Base-by-base conservation (phyloP, 1,140 invertebrate species). In the Drosophila hydei region DNA sequence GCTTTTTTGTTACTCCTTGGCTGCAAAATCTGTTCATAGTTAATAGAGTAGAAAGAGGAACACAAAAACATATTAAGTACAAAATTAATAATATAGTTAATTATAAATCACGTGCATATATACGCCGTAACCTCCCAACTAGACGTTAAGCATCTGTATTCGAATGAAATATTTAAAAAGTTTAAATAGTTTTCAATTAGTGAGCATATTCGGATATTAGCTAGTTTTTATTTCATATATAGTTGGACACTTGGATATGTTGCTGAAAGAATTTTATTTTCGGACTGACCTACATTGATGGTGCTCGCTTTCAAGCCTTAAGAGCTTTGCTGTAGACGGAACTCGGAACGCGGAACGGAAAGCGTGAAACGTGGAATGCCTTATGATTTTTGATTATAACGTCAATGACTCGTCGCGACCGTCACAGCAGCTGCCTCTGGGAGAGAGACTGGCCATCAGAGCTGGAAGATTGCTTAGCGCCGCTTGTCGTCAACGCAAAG, bases 301-400 rank as follows among this genome's bases (percentile, higher is more conserved):
- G 48, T 61, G 55, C 59, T 30, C 63, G 42, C 67, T 72, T 33
- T 30, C 23, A 30, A 38, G 64, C 51, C 56, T 61, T 61, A 56
- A 67, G 71, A 74, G 62, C 62, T 61, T 68, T 60, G 25, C 27
- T 63, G 59, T 52, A 70, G 56, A 27, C n/a, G n/a, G n/a, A n/a
- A n/a, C n/a, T 33, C 11, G 11, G 38, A 6, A 14, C 6, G 38
- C 38, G 38, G 12, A 40, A 40, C 58, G n/a, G n/a, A n/a, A n/a
- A n/a, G n/a, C n/a, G 27, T 30, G 52, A 36, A 50, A 21, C 38
- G 27, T 12, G 40, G 51, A 65, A 65, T 76, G 76, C 77, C 76
- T 83, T 84, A 79, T 72, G 69, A 84, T 84, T 85, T 83, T 85
- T 72, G 76, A 85, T 73, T 71, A 76, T 84, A 84, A 74, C 75